Evolutionary conservation across 2,797 vertebrate genomes (phyloP), one percentile per base, ranked within the genome.

Genomic region (Prunella strophiata): DNA sequence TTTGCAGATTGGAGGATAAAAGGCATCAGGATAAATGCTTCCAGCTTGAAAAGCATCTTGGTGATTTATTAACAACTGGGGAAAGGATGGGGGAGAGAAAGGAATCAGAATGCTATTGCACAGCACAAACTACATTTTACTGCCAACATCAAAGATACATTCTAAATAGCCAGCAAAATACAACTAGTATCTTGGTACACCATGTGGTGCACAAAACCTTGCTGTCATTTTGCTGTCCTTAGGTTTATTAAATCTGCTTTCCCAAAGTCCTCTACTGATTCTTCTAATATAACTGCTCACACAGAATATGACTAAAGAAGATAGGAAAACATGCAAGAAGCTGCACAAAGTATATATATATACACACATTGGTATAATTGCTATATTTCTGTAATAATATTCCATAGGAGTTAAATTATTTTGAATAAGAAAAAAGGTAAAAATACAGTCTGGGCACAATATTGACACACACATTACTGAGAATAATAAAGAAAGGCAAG

Each of bases 21-120:
- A 98, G 11, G 97, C 93, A 70, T 98, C 98, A 54, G 98, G 98
- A 94, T 98, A 98, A 89, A 97, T 92, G 3, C 97, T 93, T 42
- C 98, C 98, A 75, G 98, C 98, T 79, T 98, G 98, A 94, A 97
- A 98, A 0, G 98, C 98, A 75, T 98, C 98, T 83, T 94, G 98
- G 78, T 98, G 98, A 29, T 94, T 97, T 78, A 97, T 59, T n/a
- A 98, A 38, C 66, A 98, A 93, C 98, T 98, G 77, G 16, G 43
- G 38, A 81, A 78, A 65, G 63, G 43, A 95, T 15, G 30, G 6
- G 23, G 22, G 5, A 34, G 4, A 29, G 88, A 55, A 95, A 51
- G 18, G 7, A 57, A 80, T 62, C 25, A 85, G 58, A 86, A 77
- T 45, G 32, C 9, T 77, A 65, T 19, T 59, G 29, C 22, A 45